Evolutionary conservation across 2,797 vertebrate genomes (phyloP).

Genomic region (Apogon talboti): DNA sequence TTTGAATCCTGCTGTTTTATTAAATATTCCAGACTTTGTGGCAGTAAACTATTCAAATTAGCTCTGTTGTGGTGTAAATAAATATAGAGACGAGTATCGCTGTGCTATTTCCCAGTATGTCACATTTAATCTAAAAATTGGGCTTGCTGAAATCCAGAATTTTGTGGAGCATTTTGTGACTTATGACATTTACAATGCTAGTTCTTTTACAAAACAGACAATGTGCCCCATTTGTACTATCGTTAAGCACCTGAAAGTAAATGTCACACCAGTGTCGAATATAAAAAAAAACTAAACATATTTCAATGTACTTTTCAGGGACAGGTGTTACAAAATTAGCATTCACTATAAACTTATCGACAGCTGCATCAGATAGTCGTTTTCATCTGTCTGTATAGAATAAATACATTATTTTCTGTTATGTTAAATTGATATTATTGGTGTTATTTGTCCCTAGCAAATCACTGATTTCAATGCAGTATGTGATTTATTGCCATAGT

Average conservation of each 20-base stretch:
- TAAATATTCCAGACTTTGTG: constrained; percentile 20
- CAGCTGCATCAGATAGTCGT: no score
- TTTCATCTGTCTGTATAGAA: no score
- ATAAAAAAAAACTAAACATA: no score
- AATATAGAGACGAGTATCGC: background rate
- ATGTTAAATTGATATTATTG: background rate
- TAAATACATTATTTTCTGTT: no score
- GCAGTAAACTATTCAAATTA: constrained; percentile 15
- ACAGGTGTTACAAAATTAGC: no score
- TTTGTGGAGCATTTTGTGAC: background rate
- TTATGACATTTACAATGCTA: background rate
- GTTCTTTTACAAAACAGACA: background rate
- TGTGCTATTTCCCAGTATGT: background rate
- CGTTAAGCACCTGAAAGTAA: background rate
- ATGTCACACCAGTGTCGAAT: background rate
- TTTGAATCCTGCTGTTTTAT: constrained; percentile 20
- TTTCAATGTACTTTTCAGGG: no score
- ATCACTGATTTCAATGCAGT: constrained; percentile 3
- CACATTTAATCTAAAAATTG: background rate
- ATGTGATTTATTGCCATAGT: constrained; percentile 33
- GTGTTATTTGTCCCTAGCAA: background rate
- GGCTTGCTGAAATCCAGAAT: background rate
- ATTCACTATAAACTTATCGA: no score
- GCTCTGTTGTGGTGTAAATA: constrained; percentile 17
- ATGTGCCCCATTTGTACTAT: background rate